Base-by-base conservation (phyloP, 2,797 vertebrate genomes). In the Macroramphosus scolopax region DNA sequence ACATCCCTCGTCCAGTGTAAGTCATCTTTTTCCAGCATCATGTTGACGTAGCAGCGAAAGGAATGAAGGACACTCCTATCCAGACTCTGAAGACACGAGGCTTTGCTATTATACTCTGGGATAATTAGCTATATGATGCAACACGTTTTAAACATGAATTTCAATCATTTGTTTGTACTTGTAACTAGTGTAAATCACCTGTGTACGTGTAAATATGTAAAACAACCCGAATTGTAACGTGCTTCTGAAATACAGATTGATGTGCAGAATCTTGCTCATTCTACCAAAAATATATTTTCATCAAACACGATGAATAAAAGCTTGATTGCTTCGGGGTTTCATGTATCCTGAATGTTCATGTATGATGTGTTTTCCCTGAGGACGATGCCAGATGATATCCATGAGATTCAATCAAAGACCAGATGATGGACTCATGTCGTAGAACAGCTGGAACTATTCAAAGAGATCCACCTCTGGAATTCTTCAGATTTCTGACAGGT, bases 151-250 rank as follows among this genome's bases (percentile, higher is more conserved):
- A 62, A 10, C 25, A 6, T 26, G 5, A 26, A 36, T 40, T 63
- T 63, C 40, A 46, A 18, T 43, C n/a, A 36, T 42, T 44, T 68
- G 24, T 15, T 22, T 64, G 15, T 42, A 15, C 38, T 62, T 76
- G 52, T 68, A 72, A 66, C 31, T 53, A 60, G 20, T 86, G 80
- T 86, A 71, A 73, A 85, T 78, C 49, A 54, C 28, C 6, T 31
- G 48, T 82, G 71, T 68, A 71, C 28, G 54, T 87, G 80, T 87
- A 83, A 68, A 88, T 86, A 80, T 84, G 78, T 76, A 73, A 65
- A 77, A 45, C 36, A 9, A 17, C n/a, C 5, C 4, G 2, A 13
- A 11, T 14, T 32, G 12, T 32, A 13, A 2, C 12, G n/a, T n/a
- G n/a, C n/a, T n/a, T n/a, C n/a, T 32, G 9, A 8, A 5, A 32